A percentile compares a stretch with the other conserved stretches of the same genome.
Conservation (phyloP, 1,140 invertebrate species). For the Psilanteris sp. region DNA sequence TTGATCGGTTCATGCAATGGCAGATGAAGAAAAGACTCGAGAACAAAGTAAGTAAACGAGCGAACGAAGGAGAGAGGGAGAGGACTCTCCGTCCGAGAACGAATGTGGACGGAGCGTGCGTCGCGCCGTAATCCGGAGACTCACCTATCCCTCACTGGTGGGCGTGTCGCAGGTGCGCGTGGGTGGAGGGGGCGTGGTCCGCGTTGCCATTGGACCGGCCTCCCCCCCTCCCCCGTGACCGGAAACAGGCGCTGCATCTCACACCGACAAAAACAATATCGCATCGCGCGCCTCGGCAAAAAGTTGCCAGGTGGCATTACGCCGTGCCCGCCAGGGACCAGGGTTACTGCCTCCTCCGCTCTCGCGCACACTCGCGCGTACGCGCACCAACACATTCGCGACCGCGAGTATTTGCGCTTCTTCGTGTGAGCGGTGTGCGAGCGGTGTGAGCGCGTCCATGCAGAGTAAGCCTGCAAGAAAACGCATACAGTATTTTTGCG, state of each 20-base stretch:
- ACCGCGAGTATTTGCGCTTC: too few relatives aligned
- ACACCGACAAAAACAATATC: conserved; percentile 75
- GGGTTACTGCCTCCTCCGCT: conserved; percentile 69
- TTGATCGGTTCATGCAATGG: conserved; percentile 55
- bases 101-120: conserved; percentile 48
- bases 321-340: conserved; percentile 68
- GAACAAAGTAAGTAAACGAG: conserved; percentile 24
- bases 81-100: too few relatives aligned
- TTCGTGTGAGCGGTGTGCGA: too few relatives aligned
- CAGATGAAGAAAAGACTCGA: conserved; percentile 49
- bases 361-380: conserved; percentile 24
- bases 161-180: conserved; percentile 76
- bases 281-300: conserved; percentile 72
- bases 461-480: conserved; percentile 31
- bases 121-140: conserved; percentile 27
- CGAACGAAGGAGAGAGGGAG: conserved; percentile 35
- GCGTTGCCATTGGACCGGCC: conserved; percentile 67
- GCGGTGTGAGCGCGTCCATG: conserved; percentile 12
- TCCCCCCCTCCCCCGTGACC: conserved; percentile 23
- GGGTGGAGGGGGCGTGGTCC: conserved; percentile 74
- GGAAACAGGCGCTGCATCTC: conserved; percentile 66
- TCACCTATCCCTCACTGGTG: conserved; percentile 69
- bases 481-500: conserved; percentile 45
- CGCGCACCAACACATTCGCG: conserved; percentile 2
- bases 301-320: conserved; percentile 80